phyloP scores from a whole-genome alignment of 2,797 vertebrate genomes.

The Lepilemur septentrionalis region DNA sequence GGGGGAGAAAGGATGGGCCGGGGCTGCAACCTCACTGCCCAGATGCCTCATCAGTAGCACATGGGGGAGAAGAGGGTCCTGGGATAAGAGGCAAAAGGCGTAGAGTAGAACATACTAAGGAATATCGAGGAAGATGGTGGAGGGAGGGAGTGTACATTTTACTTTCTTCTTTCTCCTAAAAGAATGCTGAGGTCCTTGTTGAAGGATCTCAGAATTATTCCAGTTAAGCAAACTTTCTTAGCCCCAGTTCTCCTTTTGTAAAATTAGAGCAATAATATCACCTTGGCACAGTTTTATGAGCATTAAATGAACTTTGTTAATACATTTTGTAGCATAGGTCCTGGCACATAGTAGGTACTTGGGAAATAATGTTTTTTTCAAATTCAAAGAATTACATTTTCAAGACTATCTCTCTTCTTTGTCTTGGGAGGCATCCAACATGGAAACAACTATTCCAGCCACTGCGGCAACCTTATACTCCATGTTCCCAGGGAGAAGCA shows the following conservation, averaged over 20 bases:
- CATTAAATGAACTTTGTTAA: background rate
- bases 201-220: background rate
- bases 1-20: background rate
- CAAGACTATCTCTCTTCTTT: background rate
- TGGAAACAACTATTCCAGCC: background rate
- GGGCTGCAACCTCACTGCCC: background rate
- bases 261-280: background rate
- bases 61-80: background rate
- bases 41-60: background rate
- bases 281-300: background rate
- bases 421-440: constrained; percentile 4
- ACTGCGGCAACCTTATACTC: background rate
- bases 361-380: background rate
- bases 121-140: background rate
- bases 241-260: background rate
- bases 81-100: background rate
- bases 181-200: background rate
- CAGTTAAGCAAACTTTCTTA: background rate
- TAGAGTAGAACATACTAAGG: background rate
- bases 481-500: background rate
- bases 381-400: background rate
- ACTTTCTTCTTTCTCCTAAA: background rate
- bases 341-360: background rate
- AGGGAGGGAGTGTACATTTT: too few relatives aligned
- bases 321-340: background rate